Conservation (phyloP, 2,797 vertebrate species). For the Rhynchotus rufescens region DNA sequence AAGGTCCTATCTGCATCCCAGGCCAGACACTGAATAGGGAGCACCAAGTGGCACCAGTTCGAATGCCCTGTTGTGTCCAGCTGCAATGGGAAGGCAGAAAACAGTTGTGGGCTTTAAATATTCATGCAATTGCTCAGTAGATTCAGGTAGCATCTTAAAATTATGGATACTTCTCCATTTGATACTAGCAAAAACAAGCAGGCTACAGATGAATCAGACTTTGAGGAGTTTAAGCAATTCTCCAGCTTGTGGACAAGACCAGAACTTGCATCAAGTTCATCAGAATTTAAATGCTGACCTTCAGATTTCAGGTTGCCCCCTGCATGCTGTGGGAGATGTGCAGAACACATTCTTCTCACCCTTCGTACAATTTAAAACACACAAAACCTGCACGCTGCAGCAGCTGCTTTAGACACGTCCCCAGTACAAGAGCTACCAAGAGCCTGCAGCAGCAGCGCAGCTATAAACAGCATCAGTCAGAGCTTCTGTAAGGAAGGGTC, state of each 20-base stretch:
- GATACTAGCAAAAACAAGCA: not conserved
- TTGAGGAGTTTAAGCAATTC: not conserved
- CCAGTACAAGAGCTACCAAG: conserved; percentile 30
- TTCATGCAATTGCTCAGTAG: not conserved
- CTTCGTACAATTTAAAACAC: not conserved
- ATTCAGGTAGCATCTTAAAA: not conserved
- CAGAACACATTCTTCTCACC: not conserved
- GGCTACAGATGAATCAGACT: not conserved
- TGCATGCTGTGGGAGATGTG: not conserved
- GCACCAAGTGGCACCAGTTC: not conserved
- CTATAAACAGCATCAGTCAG: conserved; percentile 46
- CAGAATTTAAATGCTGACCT: not conserved
- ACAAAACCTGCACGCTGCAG: not conserved
- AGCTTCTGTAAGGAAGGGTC: conserved; percentile 12
- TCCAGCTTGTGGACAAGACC: not conserved
- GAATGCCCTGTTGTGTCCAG: not conserved
- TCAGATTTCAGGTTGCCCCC: not conserved
- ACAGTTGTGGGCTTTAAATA: not conserved
- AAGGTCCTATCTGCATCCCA: not conserved
- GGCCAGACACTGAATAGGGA: not conserved
- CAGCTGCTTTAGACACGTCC: conserved; percentile 20
- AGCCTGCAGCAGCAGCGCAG: conserved; percentile 27
- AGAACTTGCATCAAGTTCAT: not conserved
- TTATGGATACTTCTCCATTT: not conserved
- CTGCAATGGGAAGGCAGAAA: not conserved